Evolutionary conservation across 1,140 invertebrate genomes (phyloP), one percentile per base, ranked within the genome.

Genomic region (Sarcophaga peregrina): DNA sequence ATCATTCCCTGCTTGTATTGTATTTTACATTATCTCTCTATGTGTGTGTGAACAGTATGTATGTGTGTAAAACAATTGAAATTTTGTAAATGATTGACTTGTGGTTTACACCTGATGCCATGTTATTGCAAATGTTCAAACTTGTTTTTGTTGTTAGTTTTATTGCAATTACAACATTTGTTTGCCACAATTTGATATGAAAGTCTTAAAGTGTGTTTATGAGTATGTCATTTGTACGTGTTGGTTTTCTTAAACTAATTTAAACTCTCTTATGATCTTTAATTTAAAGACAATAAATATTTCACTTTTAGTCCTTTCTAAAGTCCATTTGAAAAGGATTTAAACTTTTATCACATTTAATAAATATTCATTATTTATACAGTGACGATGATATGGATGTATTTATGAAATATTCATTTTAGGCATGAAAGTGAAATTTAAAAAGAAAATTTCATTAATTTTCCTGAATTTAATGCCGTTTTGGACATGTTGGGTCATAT

Each of bases 21-120:
- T n/a, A 68, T 68, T 68, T 68, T 68, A n/a, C 17, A 68, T 25
- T 25, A 17, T 50, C 25, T 37, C 4, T 37, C 25, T 37, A 2
- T 37, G 25, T 37, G 25, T 37, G 25, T 37, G 25, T 4, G n/a
- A n/a, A n/a, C n/a, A n/a, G 25, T 37, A 37, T 37, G 25, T 37
- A n/a, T n/a, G 25, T 37, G 25, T 37, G 1, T 37, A 68, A 68
- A 5, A 82, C 58, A 82, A 45, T 81, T 81, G 80, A 46, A 81
- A 46, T 52, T 20, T 25, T 25, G 75, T 50, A 48, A 17, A 52
- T 78, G 47, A 78, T 78, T 78, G 75, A 78, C 75, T 78, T 78
- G 75, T 78, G 75, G 75, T 52, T 52, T 78, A 78, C 75, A 78
- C 75, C 75, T 78, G 75, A 68, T 20, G 62, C n/a, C 62, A 68